Conservation (phyloP, 2,113 vertebrate species). For the Axis porcinus region DNA sequence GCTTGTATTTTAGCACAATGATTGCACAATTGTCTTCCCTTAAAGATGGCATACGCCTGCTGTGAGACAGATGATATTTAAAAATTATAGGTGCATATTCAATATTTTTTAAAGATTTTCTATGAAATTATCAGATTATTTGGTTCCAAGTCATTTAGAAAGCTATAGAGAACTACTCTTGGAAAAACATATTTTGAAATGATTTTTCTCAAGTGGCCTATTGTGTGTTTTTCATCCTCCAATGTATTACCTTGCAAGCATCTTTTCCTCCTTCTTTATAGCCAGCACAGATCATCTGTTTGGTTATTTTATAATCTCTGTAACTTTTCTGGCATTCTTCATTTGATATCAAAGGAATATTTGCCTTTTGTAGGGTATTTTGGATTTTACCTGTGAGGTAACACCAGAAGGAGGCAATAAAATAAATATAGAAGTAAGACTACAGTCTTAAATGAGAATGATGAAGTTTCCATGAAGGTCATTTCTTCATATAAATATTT, state of each 20-base stretch:
- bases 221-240: neutral
- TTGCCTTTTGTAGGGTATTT: constrained; percentile 80
- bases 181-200: neutral
- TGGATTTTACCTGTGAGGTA: constrained; percentile 72
- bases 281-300: constrained; percentile 82
- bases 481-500: neutral
- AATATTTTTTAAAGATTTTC: neutral
- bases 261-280: constrained; percentile 81
- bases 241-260: constrained; percentile 81
- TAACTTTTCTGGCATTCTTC: constrained; percentile 82
- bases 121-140: neutral
- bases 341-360: constrained; percentile 78
- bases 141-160: neutral
- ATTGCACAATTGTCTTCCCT: neutral
- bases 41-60: neutral
- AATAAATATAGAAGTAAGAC: neutral
- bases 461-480: neutral
- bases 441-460: neutral
- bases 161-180: neutral
- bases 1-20: neutral
- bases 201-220: neutral
- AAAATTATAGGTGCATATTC: neutral
- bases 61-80: neutral
- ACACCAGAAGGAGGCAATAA: neutral
- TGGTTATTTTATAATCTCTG: constrained; percentile 59